Evolutionary conservation across 2,113 vertebrate species (phyloP).

Genomic region (Pelobates fuscus): DNA sequence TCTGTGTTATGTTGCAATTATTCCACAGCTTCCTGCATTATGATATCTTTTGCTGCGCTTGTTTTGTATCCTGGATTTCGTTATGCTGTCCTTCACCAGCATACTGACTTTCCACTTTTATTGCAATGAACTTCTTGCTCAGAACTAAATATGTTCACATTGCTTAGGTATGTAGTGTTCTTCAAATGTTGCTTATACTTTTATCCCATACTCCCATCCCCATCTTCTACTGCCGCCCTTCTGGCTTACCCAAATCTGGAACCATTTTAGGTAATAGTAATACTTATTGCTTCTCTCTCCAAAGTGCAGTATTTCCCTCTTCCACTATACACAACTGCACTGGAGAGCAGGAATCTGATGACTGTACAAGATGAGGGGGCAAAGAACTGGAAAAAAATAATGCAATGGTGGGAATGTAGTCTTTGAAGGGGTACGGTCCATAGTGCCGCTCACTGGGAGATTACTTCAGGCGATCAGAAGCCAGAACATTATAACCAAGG

Average conservation of each 20-base stretch:
- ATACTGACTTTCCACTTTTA: too few species aligned
- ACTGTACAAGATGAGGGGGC: background rate
- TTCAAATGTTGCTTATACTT: background rate
- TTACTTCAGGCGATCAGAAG: conserved; percentile 86
- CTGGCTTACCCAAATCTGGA: background rate
- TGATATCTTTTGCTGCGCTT: too few species aligned
- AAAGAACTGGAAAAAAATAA: conserved; percentile 12
- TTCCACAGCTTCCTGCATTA: too few species aligned
- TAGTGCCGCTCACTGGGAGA: conserved; percentile 37
- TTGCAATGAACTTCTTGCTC: too few species aligned
- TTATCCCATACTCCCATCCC: background rate
- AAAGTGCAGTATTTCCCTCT: background rate
- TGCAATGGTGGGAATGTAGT: conserved; percentile 54
- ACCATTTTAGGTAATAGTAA: conserved; percentile 6
- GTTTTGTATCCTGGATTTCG: too few species aligned
- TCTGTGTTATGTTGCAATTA: too few species aligned
- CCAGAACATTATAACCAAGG: conserved; percentile 98
- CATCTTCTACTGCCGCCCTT: background rate
- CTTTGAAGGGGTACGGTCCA: conserved; percentile 59
- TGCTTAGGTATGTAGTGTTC: conserved; percentile 1
- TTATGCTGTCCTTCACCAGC: too few species aligned
- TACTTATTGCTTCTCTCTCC: conserved; percentile 28
- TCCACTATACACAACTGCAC: background rate
- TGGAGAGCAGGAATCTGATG: conserved; percentile 14
- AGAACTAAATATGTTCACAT: background rate